phyloP scores from a whole-genome alignment of 2,797 vertebrate genomes.

The Chloroceryle amazona region DNA sequence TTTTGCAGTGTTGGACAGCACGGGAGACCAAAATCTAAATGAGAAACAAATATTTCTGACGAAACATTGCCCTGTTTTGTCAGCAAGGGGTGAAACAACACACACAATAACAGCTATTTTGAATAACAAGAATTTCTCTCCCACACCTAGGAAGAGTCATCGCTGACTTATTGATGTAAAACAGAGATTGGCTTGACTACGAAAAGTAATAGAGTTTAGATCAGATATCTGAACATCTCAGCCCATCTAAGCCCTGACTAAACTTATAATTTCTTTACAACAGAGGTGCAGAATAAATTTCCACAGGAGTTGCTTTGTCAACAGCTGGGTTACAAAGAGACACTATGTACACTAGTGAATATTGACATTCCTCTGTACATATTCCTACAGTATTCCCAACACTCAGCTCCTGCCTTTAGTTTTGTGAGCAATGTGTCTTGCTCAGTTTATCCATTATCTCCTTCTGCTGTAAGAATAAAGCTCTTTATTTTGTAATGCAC shows the following conservation, averaged over 20 bases:
- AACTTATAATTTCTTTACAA: background rate
- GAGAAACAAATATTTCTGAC: background rate
- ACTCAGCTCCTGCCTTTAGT: background rate
- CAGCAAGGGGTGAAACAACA: background rate
- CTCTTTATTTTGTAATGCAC: background rate
- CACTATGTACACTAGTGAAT: rapidly evolving
- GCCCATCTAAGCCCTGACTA: background rate
- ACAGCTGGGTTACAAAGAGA: background rate
- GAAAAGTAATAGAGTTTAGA: background rate
- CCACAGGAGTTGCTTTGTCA: background rate
- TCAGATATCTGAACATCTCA: background rate
- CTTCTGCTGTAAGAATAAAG: background rate
- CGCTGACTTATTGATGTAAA: background rate
- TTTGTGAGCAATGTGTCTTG: background rate
- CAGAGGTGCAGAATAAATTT: background rate
- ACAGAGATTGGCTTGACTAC: background rate
- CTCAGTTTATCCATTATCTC: background rate
- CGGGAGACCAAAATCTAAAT: background rate
- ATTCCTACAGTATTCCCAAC: background rate
- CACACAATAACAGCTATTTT: background rate
- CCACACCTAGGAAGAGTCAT: background rate
- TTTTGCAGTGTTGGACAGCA: background rate
- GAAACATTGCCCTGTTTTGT: background rate
- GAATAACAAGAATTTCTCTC: background rate
- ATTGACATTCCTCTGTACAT: background rate